A percentile compares a stretch with the other conserved stretches of the same genome.
Evolutionary conservation across 2,888 invertebrate species (phyloP).

Genomic region (Crocallis elinguaria): DNA sequence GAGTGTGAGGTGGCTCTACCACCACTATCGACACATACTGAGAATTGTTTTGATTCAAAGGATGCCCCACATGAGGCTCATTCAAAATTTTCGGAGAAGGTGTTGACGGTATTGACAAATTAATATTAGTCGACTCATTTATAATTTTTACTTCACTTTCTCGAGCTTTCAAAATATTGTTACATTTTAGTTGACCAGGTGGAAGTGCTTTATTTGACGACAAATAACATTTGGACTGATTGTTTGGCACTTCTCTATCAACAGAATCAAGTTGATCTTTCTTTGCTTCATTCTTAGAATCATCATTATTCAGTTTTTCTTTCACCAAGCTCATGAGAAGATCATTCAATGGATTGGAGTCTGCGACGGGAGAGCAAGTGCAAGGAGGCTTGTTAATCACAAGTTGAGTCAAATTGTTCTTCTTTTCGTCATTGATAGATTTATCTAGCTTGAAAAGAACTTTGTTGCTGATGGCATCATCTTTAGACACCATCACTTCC

Average conservation of each 20-base stretch:
- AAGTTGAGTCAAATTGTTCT: slow-evolving; percentile 72
- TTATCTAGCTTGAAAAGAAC: slow-evolving; percentile 76
- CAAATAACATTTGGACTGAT: slow-evolving; percentile 87
- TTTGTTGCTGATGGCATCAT: slow-evolving; percentile 79
- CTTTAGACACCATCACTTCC: slow-evolving; percentile 73
- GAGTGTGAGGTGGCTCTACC: slow-evolving; percentile 73
- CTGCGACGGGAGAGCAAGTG: slow-evolving; percentile 75
- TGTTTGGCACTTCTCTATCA: slow-evolving; percentile 88
- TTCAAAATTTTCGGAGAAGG: slow-evolving; percentile 83
- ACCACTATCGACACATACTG: slow-evolving; percentile 82
- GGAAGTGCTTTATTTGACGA: slow-evolving; percentile 90
- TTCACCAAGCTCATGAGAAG: slow-evolving; percentile 80
- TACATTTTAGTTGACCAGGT: slow-evolving; percentile 96
- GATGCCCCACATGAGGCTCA: slow-evolving; percentile 72
- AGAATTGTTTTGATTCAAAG: slow-evolving; percentile 60
- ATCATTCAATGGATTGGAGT: slow-evolving; percentile 78
- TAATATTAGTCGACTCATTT: slow-evolving; percentile 75
- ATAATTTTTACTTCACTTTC: slow-evolving; percentile 79
- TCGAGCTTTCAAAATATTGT: slow-evolving; percentile 93
- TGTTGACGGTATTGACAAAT: slow-evolving; percentile 73
- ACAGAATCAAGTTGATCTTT: slow-evolving; percentile 78
- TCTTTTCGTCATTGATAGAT: slow-evolving; percentile 68
- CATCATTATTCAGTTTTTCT: slow-evolving; percentile 85
- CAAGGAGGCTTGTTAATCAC: slow-evolving; percentile 75
- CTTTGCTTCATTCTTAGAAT: slow-evolving; percentile 87